Base-by-base conservation (phyloP, 64 coral and sea anemone species). In the Anthopleura sola region DNA sequence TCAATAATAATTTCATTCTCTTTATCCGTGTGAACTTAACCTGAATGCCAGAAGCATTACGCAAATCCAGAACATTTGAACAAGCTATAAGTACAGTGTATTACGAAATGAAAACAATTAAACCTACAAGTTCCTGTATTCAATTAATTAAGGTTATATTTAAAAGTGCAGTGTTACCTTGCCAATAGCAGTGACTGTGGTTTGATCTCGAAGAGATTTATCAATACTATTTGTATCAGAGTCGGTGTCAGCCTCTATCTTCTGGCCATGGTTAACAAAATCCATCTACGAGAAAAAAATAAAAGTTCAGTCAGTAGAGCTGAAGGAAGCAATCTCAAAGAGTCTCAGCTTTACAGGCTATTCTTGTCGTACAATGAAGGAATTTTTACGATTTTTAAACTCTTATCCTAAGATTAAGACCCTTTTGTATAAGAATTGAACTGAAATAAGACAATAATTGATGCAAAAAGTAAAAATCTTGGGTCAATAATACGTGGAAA, bases 101-200 rank as follows among this genome's bases (percentile, higher is more conserved):
- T 62, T n/a, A 62, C 66, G 29, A 15, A 34, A 6, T 31, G 28
- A 71, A 14, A 34, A 71, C n/a, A 71, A 34, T 4, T 20, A 13
- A 0, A 36, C 34, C 11, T n/a, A n/a, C n/a, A n/a, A n/a, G n/a
- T n/a, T n/a, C n/a, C n/a, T n/a, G n/a, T n/a, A n/a, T n/a, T n/a
- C n/a, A n/a, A n/a, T n/a, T n/a, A n/a, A n/a, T n/a, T n/a, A n/a
- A n/a, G n/a, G n/a, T n/a, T n/a, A n/a, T n/a, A n/a, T n/a, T n/a
- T n/a, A n/a, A n/a, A n/a, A n/a, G n/a, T n/a, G n/a, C 8, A 26
- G 68, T 21, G 31, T 81, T 20, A 83, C 87, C 77, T 89, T 89
- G 51, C 87, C 87, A 50, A 89, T 49, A 18, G 87, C 79, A 16
- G 87, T 89, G 16, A 82, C 18, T 37, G 87, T 89, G 54, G 87